Conservation (phyloP, 2,113 vertebrate genomes). For the Uropsilus gracilis region DNA sequence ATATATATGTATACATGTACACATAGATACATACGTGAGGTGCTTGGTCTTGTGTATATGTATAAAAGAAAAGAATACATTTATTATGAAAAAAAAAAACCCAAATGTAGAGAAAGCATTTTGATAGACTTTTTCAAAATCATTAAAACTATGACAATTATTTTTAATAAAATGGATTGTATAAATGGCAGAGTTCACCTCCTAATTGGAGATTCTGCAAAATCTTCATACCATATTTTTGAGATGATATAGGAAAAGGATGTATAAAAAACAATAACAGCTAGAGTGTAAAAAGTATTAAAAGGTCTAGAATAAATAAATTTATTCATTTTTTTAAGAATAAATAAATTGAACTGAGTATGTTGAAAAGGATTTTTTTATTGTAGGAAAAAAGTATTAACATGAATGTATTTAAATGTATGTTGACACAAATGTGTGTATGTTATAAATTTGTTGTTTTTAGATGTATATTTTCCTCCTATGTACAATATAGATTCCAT, state of each 20-base stretch:
- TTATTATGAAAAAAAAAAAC: neutral
- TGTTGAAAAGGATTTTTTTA: neutral
- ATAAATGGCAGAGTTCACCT: neutral
- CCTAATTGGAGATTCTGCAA: neutral
- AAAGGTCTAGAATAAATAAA: neutral
- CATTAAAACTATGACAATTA: neutral
- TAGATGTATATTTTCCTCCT: neutral
- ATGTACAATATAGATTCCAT: neutral
- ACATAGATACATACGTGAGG: neutral
- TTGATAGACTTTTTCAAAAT: neutral
- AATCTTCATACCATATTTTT: neutral
- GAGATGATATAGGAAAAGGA: neutral
- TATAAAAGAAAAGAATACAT: neutral
- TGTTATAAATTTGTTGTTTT: neutral
- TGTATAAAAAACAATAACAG: neutral
- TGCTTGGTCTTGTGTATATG: neutral
- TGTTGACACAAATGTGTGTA: neutral
- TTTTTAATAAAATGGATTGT: neutral
- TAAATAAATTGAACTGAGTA: neutral
- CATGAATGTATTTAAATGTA: neutral
- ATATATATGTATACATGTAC: neutral
- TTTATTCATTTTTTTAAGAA: too few relatives aligned
- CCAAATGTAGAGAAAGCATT: neutral
- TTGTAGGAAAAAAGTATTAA: neutral
- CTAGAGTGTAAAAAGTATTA: neutral